Conservation (phyloP, 2,797 vertebrate genomes). For the Schizopygopsis malacanthus region DNA sequence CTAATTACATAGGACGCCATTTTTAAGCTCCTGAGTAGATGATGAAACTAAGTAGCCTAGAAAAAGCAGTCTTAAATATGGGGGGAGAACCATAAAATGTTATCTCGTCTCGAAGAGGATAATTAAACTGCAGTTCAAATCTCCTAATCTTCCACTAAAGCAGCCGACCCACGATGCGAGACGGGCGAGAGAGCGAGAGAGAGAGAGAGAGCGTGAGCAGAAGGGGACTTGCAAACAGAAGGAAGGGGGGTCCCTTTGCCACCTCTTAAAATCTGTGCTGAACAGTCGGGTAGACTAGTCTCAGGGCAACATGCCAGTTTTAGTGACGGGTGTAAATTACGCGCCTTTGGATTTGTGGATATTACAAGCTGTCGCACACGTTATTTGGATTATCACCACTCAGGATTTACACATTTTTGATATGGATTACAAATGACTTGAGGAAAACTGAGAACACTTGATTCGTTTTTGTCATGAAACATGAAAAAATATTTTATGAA, state of each 20-base stretch:
- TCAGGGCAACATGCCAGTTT: conserved; percentile 59
- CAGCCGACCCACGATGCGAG: conserved; percentile 54
- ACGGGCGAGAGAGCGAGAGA: neutral
- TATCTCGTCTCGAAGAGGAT: conserved; percentile 72
- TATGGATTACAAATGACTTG: conserved; percentile 53
- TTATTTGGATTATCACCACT: conserved; percentile 52
- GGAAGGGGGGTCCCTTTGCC: conserved; percentile 31
- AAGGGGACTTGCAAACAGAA: conserved; percentile 44
- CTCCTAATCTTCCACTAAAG: conserved; percentile 69
- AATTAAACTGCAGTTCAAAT: conserved; percentile 74
- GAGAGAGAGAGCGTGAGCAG: neutral
- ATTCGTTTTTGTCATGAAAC: conserved; percentile 2
- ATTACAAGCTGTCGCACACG: conserved; percentile 51
- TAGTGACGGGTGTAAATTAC: conserved; percentile 61
- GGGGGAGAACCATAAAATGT: conserved; percentile 54
- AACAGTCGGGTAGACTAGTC: conserved; percentile 46
- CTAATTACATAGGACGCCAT: conserved; percentile 72
- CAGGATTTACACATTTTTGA: conserved; percentile 56
- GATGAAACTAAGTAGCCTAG: conserved; percentile 71
- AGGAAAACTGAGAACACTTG: conserved; percentile 15
- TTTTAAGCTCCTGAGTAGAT: conserved; percentile 75
- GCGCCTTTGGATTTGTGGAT: conserved; percentile 49
- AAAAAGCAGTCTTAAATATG: conserved; percentile 68
- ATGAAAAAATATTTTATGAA: neutral
- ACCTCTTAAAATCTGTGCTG: conserved; percentile 48